Conservation (phyloP, 2,888 invertebrate species). For the Plagodis dolabraria region DNA sequence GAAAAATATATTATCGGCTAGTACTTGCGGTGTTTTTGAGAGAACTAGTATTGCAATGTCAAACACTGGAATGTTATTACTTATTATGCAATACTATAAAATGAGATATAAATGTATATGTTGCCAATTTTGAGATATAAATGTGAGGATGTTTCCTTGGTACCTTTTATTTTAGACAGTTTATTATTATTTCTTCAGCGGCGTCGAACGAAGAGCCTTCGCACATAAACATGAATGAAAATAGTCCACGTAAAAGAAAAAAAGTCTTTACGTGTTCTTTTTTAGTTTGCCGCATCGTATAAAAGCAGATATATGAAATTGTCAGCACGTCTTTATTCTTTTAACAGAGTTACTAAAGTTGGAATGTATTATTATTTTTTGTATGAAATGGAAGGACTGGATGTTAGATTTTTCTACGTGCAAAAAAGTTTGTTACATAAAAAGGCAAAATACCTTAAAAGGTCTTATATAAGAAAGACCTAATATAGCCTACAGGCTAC, state of each 20-base stretch:
- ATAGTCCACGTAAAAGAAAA: constrained; percentile 42
- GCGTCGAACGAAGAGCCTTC: constrained; percentile 56
- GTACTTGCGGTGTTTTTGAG: too few species aligned
- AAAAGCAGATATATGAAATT: constrained; percentile 28
- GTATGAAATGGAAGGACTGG: too few species aligned
- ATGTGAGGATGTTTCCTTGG: constrained; percentile 1
- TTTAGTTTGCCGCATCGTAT: constrained; percentile 22
- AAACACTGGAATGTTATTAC: too few species aligned
- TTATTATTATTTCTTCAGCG: constrained; percentile 22
- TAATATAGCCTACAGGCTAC: too few species aligned
- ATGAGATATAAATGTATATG: background rate
- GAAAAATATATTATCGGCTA: too few species aligned
- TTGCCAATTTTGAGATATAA: background rate
- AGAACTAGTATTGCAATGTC: too few species aligned
- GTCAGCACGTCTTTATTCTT: constrained; percentile 23
- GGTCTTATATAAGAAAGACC: too few species aligned
- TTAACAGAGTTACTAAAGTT: too few species aligned
- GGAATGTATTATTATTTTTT: too few species aligned
- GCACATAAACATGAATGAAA: constrained; percentile 63
- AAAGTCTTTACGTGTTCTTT: constrained; percentile 18
- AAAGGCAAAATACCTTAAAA: too few species aligned
- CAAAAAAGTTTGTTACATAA: too few species aligned
- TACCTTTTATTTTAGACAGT: constrained; percentile 17
- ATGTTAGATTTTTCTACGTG: background rate
- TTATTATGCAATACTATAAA: too few species aligned